A percentile compares a stretch with the other conserved stretches of the same genome.
phyloP scores from a whole-genome alignment of 2,888 invertebrate species.

The Dyspetes luteomarginatus region DNA sequence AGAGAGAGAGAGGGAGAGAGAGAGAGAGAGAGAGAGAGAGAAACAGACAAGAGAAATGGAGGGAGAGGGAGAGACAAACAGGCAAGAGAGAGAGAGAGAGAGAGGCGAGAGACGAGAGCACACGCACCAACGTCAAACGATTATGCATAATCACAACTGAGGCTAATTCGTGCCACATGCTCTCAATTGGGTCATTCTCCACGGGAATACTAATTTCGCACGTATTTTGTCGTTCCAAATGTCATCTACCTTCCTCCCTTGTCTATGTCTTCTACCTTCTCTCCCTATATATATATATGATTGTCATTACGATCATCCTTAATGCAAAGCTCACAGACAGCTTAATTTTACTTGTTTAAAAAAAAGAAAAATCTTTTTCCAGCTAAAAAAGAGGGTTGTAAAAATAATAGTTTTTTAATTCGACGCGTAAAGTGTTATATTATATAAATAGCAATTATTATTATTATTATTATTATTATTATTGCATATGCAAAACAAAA shows the following conservation, averaged over 20 bases:
- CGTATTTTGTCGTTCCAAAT: conserved; percentile 52
- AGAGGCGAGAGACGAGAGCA: background rate
- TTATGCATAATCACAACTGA: conserved; percentile 80
- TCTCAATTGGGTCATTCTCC: conserved; percentile 76
- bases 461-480: no score
- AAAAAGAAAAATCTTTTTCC: background rate
- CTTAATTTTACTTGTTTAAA: background rate
- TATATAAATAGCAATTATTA: no score
- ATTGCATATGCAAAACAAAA: no score
- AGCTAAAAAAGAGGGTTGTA: no score
- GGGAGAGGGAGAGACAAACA: background rate
- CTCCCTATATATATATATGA: background rate
- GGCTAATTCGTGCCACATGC: conserved; percentile 76
- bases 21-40: background rate
- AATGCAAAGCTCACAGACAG: no score
- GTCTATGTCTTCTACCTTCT: background rate
- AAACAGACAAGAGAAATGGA: background rate
- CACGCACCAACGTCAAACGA: conserved; percentile 68
- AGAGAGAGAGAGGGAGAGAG: background rate
- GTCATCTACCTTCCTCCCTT: background rate
- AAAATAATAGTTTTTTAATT: no score
- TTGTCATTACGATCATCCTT: conserved; percentile 32
- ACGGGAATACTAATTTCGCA: conserved; percentile 72
- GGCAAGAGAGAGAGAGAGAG: background rate
- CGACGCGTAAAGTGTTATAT: no score